Evolutionary conservation across 1,140 invertebrate genomes (phyloP).

Genomic region (Argopecten irradians): DNA sequence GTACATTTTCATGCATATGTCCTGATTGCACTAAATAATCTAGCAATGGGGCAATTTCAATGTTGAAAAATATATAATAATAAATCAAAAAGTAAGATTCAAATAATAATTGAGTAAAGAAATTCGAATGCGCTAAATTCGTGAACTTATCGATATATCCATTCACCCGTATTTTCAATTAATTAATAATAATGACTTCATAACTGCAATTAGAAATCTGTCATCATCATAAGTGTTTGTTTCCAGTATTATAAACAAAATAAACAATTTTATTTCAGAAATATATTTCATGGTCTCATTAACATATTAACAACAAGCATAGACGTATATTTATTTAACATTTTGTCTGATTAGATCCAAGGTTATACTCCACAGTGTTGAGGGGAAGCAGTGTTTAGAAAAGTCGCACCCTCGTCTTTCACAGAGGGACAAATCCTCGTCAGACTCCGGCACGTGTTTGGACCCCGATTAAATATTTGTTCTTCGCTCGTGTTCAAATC

Average conservation of each 20-base stretch:
- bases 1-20: too few species aligned
- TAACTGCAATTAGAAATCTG: too few species aligned
- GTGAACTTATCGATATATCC: too few species aligned
- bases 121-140: too few species aligned
- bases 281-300: background rate
- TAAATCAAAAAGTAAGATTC: too few species aligned
- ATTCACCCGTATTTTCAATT: too few species aligned
- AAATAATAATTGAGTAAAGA: too few species aligned
- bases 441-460: background rate
- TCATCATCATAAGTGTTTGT: too few species aligned
- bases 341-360: background rate
- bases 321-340: background rate
- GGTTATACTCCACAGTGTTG: background rate
- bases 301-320: background rate
- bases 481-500: constrained; percentile 4
- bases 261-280: background rate
- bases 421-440: background rate
- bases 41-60: too few species aligned
- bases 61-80: too few species aligned
- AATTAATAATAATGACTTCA: too few species aligned
- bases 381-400: background rate
- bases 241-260: background rate
- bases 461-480: constrained; percentile 9
- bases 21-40: too few species aligned
- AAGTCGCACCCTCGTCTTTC: background rate